These are phyloP conservation scores for Odontocerum albicorne DNA, from an alignment of 2,888 invertebrate genomes.

Conservation along the genomic window DNA sequence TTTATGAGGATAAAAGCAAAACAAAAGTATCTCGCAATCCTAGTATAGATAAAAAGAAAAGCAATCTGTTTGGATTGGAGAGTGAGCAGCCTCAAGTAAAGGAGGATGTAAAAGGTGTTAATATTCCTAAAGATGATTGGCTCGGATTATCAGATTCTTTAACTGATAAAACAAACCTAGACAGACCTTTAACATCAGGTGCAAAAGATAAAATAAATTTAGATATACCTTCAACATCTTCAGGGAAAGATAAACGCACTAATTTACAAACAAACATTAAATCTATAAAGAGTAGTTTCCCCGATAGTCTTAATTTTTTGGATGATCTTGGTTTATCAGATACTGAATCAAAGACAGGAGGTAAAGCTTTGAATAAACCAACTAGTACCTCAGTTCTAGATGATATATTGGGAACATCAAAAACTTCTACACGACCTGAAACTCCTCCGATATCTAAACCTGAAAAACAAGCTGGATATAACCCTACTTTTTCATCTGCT, in stretches of 20 bases:
- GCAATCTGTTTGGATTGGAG: slow-evolving; percentile 41
- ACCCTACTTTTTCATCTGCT: slow-evolving; percentile 1
- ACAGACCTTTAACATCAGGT: slow-evolving; percentile 9
- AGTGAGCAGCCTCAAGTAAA: slow-evolving; percentile 1
- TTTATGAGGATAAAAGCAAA: slow-evolving; percentile 63
- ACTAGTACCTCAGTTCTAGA: slow-evolving; percentile 45
- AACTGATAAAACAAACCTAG: slow-evolving; percentile 4
- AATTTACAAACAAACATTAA: slow-evolving; percentile 46
- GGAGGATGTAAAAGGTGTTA: slow-evolving; percentile 43
- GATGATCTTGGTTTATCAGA: slow-evolving; percentile 39
- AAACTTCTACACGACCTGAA: slow-evolving; percentile 42
- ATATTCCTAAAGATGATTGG: slow-evolving; percentile 39
- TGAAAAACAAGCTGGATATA: slow-evolving; percentile 18
- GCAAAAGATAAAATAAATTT: slow-evolving; percentile 1
- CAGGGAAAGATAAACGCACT: no score
- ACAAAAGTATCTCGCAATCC: slow-evolving; percentile 39
- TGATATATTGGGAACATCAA: slow-evolving; percentile 58
- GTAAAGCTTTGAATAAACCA: slow-evolving; percentile 12
- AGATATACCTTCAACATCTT: no score
- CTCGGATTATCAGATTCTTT: slow-evolving; percentile 47
- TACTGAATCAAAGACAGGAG: slow-evolving; percentile 37
- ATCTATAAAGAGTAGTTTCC: slow-evolving; percentile 44
- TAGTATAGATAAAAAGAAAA: slow-evolving; percentile 43
- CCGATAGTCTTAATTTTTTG: slow-evolving; percentile 43
- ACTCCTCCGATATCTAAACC: slow-evolving; percentile 31